A percentile compares a stretch with the other conserved stretches of the same genome.
Evolutionary conservation across 2,113 vertebrate genomes (phyloP).

Genomic region (Xenus cinereus): DNA sequence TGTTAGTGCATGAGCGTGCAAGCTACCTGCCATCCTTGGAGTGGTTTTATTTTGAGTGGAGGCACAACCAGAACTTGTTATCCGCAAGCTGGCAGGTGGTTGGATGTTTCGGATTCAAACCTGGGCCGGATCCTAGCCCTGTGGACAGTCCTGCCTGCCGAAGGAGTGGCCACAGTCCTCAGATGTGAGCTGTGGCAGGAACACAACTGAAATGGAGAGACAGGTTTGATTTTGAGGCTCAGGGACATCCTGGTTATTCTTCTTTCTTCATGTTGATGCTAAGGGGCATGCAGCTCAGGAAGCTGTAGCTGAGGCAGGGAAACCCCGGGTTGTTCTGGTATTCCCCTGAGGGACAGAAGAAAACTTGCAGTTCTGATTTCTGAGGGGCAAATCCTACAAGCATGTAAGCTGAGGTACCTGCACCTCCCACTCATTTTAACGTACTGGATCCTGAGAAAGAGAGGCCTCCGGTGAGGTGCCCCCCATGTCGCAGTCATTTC

Average conservation of each 20-base stretch:
- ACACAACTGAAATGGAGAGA: not conserved
- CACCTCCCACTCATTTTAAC: conserved; percentile 12
- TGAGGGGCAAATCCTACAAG: not conserved
- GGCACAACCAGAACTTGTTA: not conserved
- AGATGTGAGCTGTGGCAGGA: not conserved
- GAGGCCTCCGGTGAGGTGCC: not conserved
- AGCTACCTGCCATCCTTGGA: not conserved
- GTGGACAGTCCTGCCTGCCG: not conserved
- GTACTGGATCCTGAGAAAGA: conserved; percentile 35
- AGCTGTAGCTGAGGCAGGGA: not conserved
- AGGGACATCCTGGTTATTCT: not conserved
- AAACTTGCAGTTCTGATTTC: not conserved
- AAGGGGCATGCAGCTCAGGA: not conserved
- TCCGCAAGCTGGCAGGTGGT: not conserved
- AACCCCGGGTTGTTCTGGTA: conserved; percentile 15
- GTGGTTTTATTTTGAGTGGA: not conserved
- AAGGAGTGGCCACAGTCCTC: not conserved
- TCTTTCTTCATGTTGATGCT: not conserved
- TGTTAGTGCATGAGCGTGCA: not conserved
- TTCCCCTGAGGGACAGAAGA: conserved; percentile 38
- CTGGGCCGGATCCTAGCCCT: not conserved
- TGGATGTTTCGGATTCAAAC: not conserved
- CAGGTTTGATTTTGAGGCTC: not conserved
- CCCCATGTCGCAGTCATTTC: conserved; percentile 35
- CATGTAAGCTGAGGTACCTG: not conserved